Percentiles rank a stretch among this genome's conserved stretches.
Conservation (phyloP, 2,797 vertebrate species). For the Lemur catta region DNA sequence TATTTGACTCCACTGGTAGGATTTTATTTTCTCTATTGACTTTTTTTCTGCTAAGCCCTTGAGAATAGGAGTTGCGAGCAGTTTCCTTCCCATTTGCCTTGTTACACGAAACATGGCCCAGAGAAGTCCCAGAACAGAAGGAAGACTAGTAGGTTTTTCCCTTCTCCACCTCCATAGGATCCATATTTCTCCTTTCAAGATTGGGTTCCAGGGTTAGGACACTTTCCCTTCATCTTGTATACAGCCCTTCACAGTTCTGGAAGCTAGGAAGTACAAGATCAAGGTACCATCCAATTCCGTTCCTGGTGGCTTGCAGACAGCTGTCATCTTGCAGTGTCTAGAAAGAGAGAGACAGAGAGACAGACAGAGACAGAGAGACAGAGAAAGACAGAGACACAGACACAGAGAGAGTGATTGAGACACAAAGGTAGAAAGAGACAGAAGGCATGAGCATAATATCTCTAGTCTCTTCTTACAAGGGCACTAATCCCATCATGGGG, state of each 20-base stretch:
- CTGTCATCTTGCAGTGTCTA: background rate
- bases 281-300: background rate
- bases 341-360: background rate
- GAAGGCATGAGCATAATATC: background rate
- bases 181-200: background rate
- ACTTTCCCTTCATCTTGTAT: background rate
- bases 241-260: background rate
- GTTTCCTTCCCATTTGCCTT: background rate
- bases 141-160: background rate
- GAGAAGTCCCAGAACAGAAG: background rate
- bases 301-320: background rate
- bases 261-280: background rate
- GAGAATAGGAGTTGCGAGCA: background rate
- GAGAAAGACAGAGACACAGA: background rate
- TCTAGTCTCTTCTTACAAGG: background rate
- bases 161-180: background rate
- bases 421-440: background rate
- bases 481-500: no score
- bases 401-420: background rate
- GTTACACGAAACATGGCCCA: background rate
- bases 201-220: background rate
- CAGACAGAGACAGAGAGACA: background rate
- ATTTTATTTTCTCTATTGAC: constrained; percentile 50
- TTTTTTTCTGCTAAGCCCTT: background rate
- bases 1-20: constrained; percentile 26